A percentile compares a stretch with the other conserved stretches of the same genome.
These are phyloP conservation scores for Plebejus anna DNA, from an alignment of 2,888 invertebrate species.

Conservation along the genomic window DNA sequence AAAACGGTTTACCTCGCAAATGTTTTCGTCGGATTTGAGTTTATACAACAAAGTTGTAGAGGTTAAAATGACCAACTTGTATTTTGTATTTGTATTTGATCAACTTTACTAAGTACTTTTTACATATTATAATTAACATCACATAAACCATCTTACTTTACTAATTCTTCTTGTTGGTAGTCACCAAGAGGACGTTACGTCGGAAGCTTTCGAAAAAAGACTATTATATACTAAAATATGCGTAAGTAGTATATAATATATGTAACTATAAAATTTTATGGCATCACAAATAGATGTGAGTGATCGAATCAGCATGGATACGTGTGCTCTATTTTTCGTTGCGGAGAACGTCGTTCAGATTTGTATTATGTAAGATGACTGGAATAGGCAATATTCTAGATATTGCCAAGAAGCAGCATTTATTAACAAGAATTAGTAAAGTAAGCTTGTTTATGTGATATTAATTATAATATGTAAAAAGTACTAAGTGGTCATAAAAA, in stretches of 20 bases:
- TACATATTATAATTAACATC: too few relatives aligned
- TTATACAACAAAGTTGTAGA: neutral
- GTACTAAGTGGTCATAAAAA: too few relatives aligned
- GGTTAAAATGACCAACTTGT: neutral
- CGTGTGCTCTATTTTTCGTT: neutral
- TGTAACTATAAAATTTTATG: neutral
- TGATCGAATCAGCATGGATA: neutral
- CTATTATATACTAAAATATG: neutral
- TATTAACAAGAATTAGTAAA: too few relatives aligned
- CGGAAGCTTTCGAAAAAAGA: neutral
- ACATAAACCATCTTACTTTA: too few relatives aligned
- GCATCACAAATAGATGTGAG: conserved; percentile 12
- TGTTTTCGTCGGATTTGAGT: neutral
- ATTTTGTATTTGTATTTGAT: too few relatives aligned
- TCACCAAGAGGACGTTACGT: neutral
- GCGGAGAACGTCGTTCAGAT: neutral
- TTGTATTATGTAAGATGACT: neutral
- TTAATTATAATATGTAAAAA: too few relatives aligned
- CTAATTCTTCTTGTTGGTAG: too few relatives aligned
- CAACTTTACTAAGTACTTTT: too few relatives aligned
- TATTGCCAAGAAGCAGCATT: too few relatives aligned
- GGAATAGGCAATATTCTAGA: neutral
- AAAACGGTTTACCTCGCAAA: neutral
- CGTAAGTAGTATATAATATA: neutral
- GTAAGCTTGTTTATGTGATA: too few relatives aligned